Percentiles rank a stretch among this genome's conserved stretches.
Conservation (phyloP, 2,113 vertebrate genomes). For the Danionella cerebrum region DNA sequence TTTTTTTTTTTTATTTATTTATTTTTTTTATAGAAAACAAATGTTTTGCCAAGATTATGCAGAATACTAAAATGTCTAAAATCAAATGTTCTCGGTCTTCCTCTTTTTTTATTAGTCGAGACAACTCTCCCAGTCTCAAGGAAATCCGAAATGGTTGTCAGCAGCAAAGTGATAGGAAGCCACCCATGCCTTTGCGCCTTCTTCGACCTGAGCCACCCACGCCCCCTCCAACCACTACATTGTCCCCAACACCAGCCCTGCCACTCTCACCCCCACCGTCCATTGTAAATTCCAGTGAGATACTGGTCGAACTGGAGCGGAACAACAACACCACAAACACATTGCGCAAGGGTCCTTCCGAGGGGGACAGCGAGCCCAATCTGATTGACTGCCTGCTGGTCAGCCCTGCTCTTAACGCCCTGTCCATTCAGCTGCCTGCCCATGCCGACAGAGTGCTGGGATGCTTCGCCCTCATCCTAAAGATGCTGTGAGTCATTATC, state of each 20-base stretch:
- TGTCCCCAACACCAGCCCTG: constrained; percentile 69
- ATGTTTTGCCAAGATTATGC: too few species aligned
- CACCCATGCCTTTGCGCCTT: constrained; percentile 87
- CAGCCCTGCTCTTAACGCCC: constrained; percentile 86
- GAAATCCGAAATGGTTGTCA: constrained; percentile 97
- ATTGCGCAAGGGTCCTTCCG: constrained; percentile 71
- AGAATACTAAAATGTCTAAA: background rate
- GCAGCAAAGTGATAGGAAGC: constrained; percentile 91
- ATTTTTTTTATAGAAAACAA: too few species aligned
- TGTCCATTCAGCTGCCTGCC: constrained; percentile 94
- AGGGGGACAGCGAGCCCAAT: constrained; percentile 91
- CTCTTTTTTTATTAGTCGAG: constrained; percentile 66
- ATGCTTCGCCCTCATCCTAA: constrained; percentile 95
- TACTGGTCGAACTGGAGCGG: constrained; percentile 91
- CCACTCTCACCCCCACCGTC: constrained; percentile 71
- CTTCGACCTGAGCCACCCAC: constrained; percentile 83
- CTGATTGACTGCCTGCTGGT: constrained; percentile 97
- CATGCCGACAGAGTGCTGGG: constrained; percentile 91
- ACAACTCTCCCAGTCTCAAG: constrained; percentile 97
- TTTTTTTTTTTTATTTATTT: too few species aligned
- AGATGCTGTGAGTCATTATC: constrained; percentile 99
- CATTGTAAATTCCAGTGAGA: constrained; percentile 90
- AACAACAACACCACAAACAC: constrained; percentile 87
- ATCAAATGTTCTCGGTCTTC: background rate
- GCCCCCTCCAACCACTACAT: constrained; percentile 56